Conservation (phyloP, 2,888 invertebrate species). For the Arenicola marina region DNA sequence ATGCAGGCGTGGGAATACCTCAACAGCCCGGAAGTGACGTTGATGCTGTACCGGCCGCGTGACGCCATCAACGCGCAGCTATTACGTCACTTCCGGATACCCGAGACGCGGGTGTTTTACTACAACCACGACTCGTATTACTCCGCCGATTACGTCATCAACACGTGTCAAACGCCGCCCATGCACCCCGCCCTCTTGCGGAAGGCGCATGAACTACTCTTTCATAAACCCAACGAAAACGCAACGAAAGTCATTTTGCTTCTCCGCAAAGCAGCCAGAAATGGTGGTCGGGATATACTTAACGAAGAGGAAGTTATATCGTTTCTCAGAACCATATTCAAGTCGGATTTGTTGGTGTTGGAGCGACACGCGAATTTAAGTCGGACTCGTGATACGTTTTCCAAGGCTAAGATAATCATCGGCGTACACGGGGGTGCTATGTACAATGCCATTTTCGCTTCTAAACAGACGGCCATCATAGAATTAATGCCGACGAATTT, state of each 20-base stretch:
- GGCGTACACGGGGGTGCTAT: constrained; percentile 25
- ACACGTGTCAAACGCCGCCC: constrained; percentile 16
- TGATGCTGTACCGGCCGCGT: constrained; percentile 15
- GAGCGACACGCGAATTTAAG: constrained; percentile 6
- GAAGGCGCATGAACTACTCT: constrained; percentile 9
- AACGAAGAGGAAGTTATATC: constrained; percentile 12
- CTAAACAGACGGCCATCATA: constrained; percentile 4
- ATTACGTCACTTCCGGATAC: constrained; percentile 3
- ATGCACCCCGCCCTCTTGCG: constrained; percentile 17
- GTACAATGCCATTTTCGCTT: constrained; percentile 18
- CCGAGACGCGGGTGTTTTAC: constrained; percentile 5
- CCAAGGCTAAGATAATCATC: constrained; percentile 11
- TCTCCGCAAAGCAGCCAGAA: constrained; percentile 7
- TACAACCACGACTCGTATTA: constrained; percentile 10
- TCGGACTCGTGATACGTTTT: constrained; percentile 7
- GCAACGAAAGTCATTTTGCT: constrained; percentile 10
- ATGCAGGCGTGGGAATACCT: constrained; percentile 9
- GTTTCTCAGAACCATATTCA: constrained; percentile 5
- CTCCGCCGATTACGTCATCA: constrained; percentile 13
- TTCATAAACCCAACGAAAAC: not conserved
- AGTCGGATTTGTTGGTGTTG: constrained; percentile 8
- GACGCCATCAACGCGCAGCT: constrained; percentile 16
- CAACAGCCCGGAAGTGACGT: constrained; percentile 8
- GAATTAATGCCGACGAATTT: constrained; percentile 14
- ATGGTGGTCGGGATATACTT: constrained; percentile 13